Evolutionary conservation across 2,113 vertebrate genomes (phyloP), one percentile per base, ranked within the genome.

Genomic region (Deroptyus accipitrinus): DNA sequence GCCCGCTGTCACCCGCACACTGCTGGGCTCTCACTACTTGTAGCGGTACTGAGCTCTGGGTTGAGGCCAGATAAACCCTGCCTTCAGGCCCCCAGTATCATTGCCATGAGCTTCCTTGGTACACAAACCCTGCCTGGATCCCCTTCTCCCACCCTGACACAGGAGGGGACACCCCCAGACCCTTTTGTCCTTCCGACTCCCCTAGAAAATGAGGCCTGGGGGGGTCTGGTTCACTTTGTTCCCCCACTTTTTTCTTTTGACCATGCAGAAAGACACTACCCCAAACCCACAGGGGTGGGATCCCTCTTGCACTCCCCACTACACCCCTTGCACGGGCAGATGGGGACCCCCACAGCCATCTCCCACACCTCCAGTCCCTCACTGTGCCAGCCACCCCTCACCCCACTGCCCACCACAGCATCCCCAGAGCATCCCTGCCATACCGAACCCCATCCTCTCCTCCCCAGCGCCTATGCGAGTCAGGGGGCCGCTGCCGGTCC

Each of bases 211-310:
- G 1, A 2, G 33, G 7, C 13, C 10, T 0, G 6, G 3, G 15
- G 6, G 4, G 1, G 4, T 13, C 28, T 1, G 20, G 1, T 24
- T 6, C 0, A 3, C 6, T 69, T 88, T 0, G 2, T 39, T 8
- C 19, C 41, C 54, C 8, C 15, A 13, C 12, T 24, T 41, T 37
- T 17, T 41, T 3, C 14, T 13, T 54, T 61, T 10, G 30, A 37
- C 5, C 64, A 13, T 12, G 18, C 19, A 68, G 59, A 51, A 17
- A 10, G 28, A 30, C 33, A 9, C 27, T n/a, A 5, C 7, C 67
- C 80, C 20, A 22, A 48, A 17, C 17, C 17, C 74, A 2, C 49
- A 12, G 24, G 41, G 17, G 5, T 1, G 17, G 39, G 69, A 37
- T 9, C 31, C 44, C 28, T 25, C 35, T 15, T 15, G 33, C 37